Percentiles rank a stretch among this genome's conserved stretches.
phyloP scores from a whole-genome alignment of 2,888 invertebrate species.

The Drosophila setosimentum region DNA sequence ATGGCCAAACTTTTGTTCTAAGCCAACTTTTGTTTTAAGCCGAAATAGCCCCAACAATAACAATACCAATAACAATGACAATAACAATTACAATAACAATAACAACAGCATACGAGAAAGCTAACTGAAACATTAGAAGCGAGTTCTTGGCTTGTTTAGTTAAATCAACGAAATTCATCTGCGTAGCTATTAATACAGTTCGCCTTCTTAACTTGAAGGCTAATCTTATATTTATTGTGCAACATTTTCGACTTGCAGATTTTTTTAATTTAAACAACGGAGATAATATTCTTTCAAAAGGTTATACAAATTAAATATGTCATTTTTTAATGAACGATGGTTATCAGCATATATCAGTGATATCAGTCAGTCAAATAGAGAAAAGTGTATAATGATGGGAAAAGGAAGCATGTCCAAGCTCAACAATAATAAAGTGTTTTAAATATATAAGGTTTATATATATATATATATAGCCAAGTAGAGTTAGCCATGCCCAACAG shows the following conservation, averaged over 20 bases:
- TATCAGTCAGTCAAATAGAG: background rate
- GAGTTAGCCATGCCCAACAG: background rate
- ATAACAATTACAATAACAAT: conserved; percentile 14
- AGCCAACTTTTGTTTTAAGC: conserved; percentile 15
- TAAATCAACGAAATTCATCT: conserved; percentile 1
- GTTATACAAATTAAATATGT: background rate
- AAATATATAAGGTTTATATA: background rate
- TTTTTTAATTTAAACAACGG: background rate
- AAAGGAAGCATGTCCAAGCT: background rate
- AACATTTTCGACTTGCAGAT: conserved; percentile 1
- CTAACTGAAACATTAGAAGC: conserved; percentile 38
- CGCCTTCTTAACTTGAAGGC: background rate
- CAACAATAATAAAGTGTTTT: background rate
- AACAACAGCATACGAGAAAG: conserved; percentile 35
- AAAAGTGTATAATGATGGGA: background rate
- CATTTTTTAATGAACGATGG: background rate
- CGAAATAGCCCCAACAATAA: background rate
- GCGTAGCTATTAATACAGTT: background rate
- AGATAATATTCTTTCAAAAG: background rate
- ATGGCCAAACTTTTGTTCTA: conserved; percentile 66
- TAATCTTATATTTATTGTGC: background rate
- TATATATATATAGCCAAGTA: background rate
- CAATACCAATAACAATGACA: conserved; percentile 16
- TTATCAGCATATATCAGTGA: background rate
- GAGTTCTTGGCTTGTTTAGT: conserved; percentile 15